Evolutionary conservation across 1,140 invertebrate species (phyloP).

Genomic region (Hermetia illucens): DNA sequence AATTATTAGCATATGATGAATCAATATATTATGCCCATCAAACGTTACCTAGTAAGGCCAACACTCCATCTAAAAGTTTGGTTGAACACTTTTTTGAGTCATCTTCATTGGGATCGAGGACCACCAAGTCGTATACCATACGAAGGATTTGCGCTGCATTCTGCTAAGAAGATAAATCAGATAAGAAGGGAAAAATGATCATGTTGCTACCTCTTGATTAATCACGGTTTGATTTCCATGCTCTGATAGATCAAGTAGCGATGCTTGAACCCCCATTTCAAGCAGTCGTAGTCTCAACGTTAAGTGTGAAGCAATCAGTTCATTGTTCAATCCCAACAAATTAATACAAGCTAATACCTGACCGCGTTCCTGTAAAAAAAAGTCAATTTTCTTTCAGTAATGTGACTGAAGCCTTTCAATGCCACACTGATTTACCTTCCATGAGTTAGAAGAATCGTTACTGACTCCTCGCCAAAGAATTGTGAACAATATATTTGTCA

Average conservation of each 20-base stretch:
- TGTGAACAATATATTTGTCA: slow-evolving; percentile 41
- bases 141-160: slow-evolving; percentile 43
- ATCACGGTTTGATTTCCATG: slow-evolving; percentile 27
- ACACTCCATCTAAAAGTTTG: slow-evolving; percentile 39
- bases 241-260: slow-evolving; percentile 40
- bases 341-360: slow-evolving; percentile 47
- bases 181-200: background rate
- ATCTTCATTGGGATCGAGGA: slow-evolving; percentile 36
- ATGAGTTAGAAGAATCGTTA: slow-evolving; percentile 38
- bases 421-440: slow-evolving; percentile 33
- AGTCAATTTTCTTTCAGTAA: slow-evolving; percentile 2
- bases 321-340: slow-evolving; percentile 41
- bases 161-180: slow-evolving; percentile 2
- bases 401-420: slow-evolving; percentile 3
- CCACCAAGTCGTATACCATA: slow-evolving; percentile 43
- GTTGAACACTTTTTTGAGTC: slow-evolving; percentile 36
- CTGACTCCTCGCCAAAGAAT: slow-evolving; percentile 48
- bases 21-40: background rate
- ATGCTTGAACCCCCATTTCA: slow-evolving; percentile 44
- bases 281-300: slow-evolving; percentile 42
- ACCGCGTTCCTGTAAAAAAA: slow-evolving; percentile 35
- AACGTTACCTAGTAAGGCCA: slow-evolving; percentile 33
- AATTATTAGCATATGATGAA: background rate
- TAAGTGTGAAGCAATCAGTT: slow-evolving; percentile 39
- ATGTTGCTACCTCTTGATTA: slow-evolving; percentile 26